phyloP scores from a whole-genome alignment of 2,888 invertebrate genomes.

The Minunthozetes semirufus region DNA sequence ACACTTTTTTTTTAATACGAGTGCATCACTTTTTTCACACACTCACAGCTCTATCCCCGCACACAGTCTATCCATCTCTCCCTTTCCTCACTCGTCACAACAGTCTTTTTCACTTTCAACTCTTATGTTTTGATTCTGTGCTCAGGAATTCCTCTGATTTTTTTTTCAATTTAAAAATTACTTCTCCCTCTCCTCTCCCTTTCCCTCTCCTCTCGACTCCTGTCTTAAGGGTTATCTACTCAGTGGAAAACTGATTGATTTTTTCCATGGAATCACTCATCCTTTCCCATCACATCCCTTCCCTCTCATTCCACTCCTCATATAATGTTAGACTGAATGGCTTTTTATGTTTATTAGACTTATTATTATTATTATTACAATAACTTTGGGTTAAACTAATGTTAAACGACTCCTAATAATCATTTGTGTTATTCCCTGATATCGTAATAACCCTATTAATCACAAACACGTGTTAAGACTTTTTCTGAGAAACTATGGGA shows the following conservation, averaged over 20 bases:
- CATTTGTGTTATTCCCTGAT: background rate
- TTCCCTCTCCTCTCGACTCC: background rate
- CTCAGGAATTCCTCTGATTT: background rate
- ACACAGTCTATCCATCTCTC: background rate
- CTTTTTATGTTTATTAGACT: background rate
- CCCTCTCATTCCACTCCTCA: background rate
- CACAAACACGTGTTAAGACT: background rate
- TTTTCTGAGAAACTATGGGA: too few species aligned
- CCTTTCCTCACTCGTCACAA: background rate
- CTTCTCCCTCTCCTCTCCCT: background rate
- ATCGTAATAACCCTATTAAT: background rate
- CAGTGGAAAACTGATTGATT: background rate
- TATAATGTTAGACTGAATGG: background rate
- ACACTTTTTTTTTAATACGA: slow-evolving; percentile 14
- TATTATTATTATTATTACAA: background rate
- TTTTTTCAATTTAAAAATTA: slow-evolving; percentile 17
- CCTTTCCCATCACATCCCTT: background rate
- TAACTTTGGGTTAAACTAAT: background rate
- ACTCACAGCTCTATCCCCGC: background rate
- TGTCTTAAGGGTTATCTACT: background rate
- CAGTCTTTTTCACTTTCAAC: background rate
- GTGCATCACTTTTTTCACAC: background rate
- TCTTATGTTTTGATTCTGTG: background rate
- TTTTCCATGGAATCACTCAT: background rate
- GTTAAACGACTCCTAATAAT: background rate